Base-by-base conservation (phyloP, 1,140 invertebrate species). In the Heterodera schachtii region DNA sequence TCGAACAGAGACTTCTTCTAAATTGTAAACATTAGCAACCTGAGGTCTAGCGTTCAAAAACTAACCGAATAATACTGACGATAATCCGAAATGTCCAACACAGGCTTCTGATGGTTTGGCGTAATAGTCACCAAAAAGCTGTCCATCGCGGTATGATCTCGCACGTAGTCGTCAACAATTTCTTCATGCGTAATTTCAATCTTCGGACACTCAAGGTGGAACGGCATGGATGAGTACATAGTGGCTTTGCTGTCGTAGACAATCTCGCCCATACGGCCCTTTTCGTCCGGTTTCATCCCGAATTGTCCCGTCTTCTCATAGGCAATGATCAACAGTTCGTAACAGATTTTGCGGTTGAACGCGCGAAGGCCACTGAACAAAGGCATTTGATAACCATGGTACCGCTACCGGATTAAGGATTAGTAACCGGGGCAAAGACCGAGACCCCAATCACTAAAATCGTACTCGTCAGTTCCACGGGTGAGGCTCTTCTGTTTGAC, bases 341-440 rank as follows among this genome's bases (percentile, higher is more conserved):
- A 83, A 71, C 82, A 83, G 47, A 83, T 64, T 31, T 83, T 83
- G 44, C 82, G 70, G 57, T 84, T 85, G 19, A 83, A 73, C 0
- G 82, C 81, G 16, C 82, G 81, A 16, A 83, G 82, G 16, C 82
- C 82, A 76, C 81, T 82, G n/a, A 41, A 83, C 31, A 67, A 75
- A 31, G 31, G 31, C 31, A 31, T 31, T 31, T 31, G 31, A 31
- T 31, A 31, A 31, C 31, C 31, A 31, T 31, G 31, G 31, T 31
- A 31, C 31, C 31, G 31, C 1, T 31, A 81, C 8, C 13, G 16
- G n/a, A 60, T 79, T 67, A 64, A 5, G n/a, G 73, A 52, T 13
- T 1, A 70, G 67, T 31, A 31, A 31, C 31, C 0, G 31, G 0
- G 31, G 31, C 31, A 31, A 31, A 0, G 31, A 31, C 31, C 31